Percentiles rank a stretch among this genome's conserved stretches.
Evolutionary conservation across 2,888 invertebrate species (phyloP).

Genomic region (Automeris io): DNA sequence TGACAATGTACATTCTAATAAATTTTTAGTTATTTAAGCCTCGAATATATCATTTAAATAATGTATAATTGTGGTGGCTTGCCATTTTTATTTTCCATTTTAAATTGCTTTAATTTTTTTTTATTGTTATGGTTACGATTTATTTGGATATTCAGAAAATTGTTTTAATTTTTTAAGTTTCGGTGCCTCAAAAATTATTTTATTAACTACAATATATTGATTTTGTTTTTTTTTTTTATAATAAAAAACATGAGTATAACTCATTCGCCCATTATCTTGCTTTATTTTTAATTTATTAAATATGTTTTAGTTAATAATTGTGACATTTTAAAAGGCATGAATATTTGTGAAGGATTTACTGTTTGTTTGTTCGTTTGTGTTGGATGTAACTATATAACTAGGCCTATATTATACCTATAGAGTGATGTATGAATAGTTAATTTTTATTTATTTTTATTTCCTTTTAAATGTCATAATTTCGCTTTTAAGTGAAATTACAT

Average conservation of each 20-base stretch:
- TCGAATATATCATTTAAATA: conserved; percentile 37
- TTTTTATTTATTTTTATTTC: conserved; percentile 33
- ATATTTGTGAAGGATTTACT: conserved; percentile 20
- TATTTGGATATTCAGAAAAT: not conserved
- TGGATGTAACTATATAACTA: conserved; percentile 34
- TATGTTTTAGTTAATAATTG: conserved; percentile 17
- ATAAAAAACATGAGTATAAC: conserved; percentile 56
- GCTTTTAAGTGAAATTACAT: not conserved
- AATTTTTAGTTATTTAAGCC: conserved; percentile 17
- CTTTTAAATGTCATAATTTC: conserved; percentile 26
- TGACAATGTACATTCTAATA: conserved; percentile 37
- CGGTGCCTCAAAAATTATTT: conserved; percentile 15
- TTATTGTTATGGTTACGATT: conserved; percentile 11
- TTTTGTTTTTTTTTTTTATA: conserved; percentile 22
- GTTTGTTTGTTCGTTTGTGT: conserved; percentile 29
- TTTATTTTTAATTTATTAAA: conserved; percentile 54
- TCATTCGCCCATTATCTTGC: conserved; percentile 59
- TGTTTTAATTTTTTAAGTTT: conserved; percentile 14
- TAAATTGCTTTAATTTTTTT: conserved; percentile 14
- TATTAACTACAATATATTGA: conserved; percentile 12
- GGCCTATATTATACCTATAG: conserved; percentile 14
- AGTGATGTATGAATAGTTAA: conserved; percentile 33
- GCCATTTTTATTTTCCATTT: conserved; percentile 34
- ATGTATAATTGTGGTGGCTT: conserved; percentile 36
- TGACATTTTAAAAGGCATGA: conserved; percentile 14